Evolutionary conservation across 2,113 vertebrate genomes (phyloP).

Genomic region (Paradisaea rubra): DNA sequence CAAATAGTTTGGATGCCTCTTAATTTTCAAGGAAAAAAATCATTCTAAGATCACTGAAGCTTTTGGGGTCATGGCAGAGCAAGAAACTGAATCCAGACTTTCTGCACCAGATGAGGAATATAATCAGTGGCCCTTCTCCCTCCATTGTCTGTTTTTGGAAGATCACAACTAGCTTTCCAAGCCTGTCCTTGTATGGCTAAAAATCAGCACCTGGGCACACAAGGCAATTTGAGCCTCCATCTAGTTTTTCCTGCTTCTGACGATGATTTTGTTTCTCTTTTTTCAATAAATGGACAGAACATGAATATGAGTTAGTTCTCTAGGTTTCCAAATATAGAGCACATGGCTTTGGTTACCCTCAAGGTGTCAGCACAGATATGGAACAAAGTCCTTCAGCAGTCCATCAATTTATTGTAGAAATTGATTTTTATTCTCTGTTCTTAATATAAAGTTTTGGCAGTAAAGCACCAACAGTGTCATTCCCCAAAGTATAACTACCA

Average conservation of each 20-base stretch:
- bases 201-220: neutral
- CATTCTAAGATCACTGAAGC: neutral
- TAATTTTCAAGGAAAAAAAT: neutral
- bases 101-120: neutral
- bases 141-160: neutral
- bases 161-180: neutral
- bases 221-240: neutral
- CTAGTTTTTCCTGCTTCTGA: neutral
- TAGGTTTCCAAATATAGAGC: neutral
- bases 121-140: neutral
- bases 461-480: neutral
- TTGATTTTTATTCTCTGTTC: neutral
- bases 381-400: neutral
- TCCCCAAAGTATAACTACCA: neutral
- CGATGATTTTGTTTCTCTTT: neutral
- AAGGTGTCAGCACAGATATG: neutral
- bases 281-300: neutral
- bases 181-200: neutral
- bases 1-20: neutral
- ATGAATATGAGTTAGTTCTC: neutral
- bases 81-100: neutral
- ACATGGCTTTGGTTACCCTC: neutral
- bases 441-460: neutral
- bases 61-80: neutral
- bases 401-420: neutral